Conservation (phyloP, 2,113 vertebrate species). For the Psilopogon haemacephalus region DNA sequence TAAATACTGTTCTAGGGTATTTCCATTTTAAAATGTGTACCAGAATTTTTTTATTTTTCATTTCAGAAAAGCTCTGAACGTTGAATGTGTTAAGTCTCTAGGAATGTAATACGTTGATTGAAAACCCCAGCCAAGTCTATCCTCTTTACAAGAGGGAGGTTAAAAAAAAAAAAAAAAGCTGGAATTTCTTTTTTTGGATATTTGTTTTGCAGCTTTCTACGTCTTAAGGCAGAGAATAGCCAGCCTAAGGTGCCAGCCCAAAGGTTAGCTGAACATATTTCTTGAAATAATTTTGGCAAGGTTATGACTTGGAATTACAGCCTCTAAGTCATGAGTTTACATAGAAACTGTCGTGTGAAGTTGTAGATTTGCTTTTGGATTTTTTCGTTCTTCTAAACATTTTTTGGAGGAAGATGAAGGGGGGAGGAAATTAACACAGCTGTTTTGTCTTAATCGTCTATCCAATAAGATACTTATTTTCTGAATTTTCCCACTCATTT, state of each 20-base stretch:
- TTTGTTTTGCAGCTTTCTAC: slow-evolving; percentile 99
- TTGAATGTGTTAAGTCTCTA: slow-evolving; percentile 81
- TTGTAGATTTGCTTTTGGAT: background rate
- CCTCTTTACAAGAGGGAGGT: slow-evolving; percentile 76
- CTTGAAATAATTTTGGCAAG: slow-evolving; percentile 86
- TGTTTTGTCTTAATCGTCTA: background rate
- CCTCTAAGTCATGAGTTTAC: slow-evolving; percentile 71
- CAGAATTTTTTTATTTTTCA: slow-evolving; percentile 72
- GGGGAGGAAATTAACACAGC: background rate
- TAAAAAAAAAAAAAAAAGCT: slow-evolving; percentile 68
- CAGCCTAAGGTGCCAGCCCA: slow-evolving; percentile 95
- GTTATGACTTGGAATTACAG: slow-evolving; percentile 73
- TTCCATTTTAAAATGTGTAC: slow-evolving; percentile 78
- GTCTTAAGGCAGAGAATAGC: slow-evolving; percentile 97
- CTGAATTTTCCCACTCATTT: background rate
- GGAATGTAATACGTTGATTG: slow-evolving; percentile 84
- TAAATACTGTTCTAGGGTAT: slow-evolving; percentile 70
- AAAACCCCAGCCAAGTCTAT: slow-evolving; percentile 80
- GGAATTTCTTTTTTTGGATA: slow-evolving; percentile 90
- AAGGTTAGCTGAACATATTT: slow-evolving; percentile 96
- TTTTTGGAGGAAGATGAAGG: background rate
- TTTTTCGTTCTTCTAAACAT: background rate
- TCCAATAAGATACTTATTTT: background rate
- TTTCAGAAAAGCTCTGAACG: slow-evolving; percentile 81
- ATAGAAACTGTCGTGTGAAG: slow-evolving; percentile 5